Evolutionary conservation across 23 tunicate species (phyloP), one percentile per base, ranked within the genome.

Genomic region (Trididemnum nubilum): DNA sequence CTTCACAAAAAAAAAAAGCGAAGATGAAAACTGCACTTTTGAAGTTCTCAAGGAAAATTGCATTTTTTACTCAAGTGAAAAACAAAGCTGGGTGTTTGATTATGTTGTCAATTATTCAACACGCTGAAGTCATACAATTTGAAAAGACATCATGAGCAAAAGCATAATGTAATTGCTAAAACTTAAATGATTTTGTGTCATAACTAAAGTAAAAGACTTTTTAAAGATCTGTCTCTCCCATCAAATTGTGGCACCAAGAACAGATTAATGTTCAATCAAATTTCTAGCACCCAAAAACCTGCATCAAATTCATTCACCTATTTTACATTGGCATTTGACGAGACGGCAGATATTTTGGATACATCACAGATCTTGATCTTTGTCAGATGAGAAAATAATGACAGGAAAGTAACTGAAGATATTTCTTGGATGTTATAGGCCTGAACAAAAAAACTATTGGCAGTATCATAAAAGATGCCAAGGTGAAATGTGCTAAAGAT

Each of bases 281-380:
- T 75, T 38, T 40, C 29, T 40, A 34, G 40, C 7, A 75, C 80
- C 19, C 63, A 39, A 22, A 26, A 40, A 75, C 39, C 34, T 25
- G 34, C 80, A 33, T n/a, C 80, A 40, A 75, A 75, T 2, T 5
- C 24, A 5, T 75, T 75, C 29, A 29, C 31, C 25, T 75, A 75
- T 75, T 75, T 75, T 34, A 15, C 80, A 28, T 18, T 75, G 80
- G 63, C 80, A 3, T 75, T 75, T 75, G 80, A 75, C 40, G 80
- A 75, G 29, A 75, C 80, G 38, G 19, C 80, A 40, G 80, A 75
- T 75, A 75, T 40, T 40, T 24, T 75, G 22, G 80, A 75, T 40
- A 75, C 80, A 49, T 75, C 80, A 38, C 80, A 75, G 26, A 5
- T 75, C 9, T 21, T 69, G 22, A 25, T 40, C 30, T 75, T 40